Percentiles rank a stretch among this genome's conserved stretches.
Conservation (phyloP, 2,113 vertebrate genomes). For the Dolichotis patagonum region DNA sequence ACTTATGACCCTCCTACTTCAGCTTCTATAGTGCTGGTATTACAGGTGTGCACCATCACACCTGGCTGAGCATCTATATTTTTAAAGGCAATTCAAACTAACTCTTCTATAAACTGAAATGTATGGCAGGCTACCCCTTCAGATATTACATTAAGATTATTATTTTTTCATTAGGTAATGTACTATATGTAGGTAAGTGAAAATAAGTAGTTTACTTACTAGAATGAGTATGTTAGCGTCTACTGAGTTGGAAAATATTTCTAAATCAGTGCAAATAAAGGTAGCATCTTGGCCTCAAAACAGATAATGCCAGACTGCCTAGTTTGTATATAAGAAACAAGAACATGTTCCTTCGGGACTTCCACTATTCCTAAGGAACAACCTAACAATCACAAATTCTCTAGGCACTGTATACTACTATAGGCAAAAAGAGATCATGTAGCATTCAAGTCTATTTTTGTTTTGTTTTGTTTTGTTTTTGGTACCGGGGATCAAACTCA, state of each 20-base stretch:
- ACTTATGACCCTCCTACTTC: neutral
- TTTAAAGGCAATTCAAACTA: neutral
- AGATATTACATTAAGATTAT: neutral
- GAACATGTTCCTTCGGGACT: neutral
- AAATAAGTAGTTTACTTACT: neutral
- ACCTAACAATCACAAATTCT: conserved; percentile 53
- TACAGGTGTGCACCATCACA: neutral
- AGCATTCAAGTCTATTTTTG: conserved; percentile 44
- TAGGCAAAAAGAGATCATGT: conserved; percentile 54
- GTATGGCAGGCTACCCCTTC: neutral
- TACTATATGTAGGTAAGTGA: neutral
- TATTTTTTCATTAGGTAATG: conserved; percentile 10
- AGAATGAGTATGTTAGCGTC: neutral
- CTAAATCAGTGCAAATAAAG: neutral
- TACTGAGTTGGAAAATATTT: neutral
- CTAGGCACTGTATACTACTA: conserved; percentile 48
- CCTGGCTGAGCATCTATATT: neutral
- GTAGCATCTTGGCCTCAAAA: neutral
- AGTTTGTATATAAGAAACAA: neutral
- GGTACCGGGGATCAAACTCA: too few relatives aligned
- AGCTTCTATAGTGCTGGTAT: neutral
- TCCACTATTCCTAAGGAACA: neutral
- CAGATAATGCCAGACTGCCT: neutral
- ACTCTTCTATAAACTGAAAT: neutral
- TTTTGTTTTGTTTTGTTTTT: too few relatives aligned